Evolutionary conservation across 2,888 invertebrate genomes (phyloP).

Genomic region (Acanthosepion lycidas): DNA sequence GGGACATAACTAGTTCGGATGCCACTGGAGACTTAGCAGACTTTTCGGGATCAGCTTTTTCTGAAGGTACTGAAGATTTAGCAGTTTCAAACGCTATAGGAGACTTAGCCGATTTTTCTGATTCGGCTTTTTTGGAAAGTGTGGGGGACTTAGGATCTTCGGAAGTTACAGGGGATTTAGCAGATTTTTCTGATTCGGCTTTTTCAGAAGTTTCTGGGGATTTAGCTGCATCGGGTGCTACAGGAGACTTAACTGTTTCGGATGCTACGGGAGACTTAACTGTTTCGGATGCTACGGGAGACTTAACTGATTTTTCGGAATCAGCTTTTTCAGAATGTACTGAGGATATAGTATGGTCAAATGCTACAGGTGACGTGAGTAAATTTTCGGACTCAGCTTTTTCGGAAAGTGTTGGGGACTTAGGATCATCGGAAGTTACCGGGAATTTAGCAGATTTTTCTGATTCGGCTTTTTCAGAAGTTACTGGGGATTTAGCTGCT

Average conservation of each 20-base stretch:
- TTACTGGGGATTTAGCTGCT: background rate
- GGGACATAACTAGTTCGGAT: background rate
- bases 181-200: background rate
- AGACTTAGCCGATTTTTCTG: background rate
- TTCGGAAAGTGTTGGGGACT: background rate
- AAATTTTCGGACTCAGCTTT: conserved; percentile 8
- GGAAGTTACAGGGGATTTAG: background rate
- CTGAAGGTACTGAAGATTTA: background rate
- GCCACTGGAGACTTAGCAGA: background rate
- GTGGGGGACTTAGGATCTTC: background rate
- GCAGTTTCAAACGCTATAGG: background rate
- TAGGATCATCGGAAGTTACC: background rate
- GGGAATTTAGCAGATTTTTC: background rate
- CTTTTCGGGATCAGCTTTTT: too few species aligned
- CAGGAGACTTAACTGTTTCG: background rate
- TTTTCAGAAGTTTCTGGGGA: background rate
- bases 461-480: background rate
- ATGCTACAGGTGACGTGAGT: too few species aligned
- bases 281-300: background rate
- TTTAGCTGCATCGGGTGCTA: background rate
- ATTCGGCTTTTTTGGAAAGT: background rate
- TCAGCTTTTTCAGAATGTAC: background rate
- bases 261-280: background rate
- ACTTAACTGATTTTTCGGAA: background rate
- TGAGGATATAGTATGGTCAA: background rate